Base-by-base conservation (phyloP, 2,888 invertebrate genomes). In the Cenopis cana region DNA sequence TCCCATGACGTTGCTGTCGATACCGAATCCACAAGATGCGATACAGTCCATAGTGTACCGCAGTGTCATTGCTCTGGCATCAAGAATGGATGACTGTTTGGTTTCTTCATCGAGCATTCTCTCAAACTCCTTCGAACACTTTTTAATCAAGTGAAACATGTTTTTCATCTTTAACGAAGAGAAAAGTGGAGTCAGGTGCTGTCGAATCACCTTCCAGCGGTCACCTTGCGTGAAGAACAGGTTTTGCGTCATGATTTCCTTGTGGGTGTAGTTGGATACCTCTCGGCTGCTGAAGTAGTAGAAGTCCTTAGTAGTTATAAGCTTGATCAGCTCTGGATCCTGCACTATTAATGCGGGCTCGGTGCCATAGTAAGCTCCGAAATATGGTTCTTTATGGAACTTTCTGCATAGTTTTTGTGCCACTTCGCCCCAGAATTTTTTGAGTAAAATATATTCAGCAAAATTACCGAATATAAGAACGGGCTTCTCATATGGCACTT, bases 111-210 rank as follows among this genome's bases (percentile, higher is more conserved):
- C 66, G n/a, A 77, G 49, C 20, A 76, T 9, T 0, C 73, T 54
- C 36, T 77, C 77, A 9, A 79, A 76, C 0, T 18, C 50, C 8
- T 71, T 56, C 5, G 73, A 50, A 59, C 78, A 78, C 55, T 76
- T 74, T 14, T 77, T 75, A 20, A 81, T 77, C n/a, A 80, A 64
- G 57, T 74, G 72, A 60, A 79, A 81, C 79, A 81, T 81, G 33
- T 72, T 76, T 65, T 73, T 76, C 74, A 75, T 73, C 59, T 69
- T 75, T 0, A 76, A 72, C 1, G 76, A 74, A 0, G 80, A 73
- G 36, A 77, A 79, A 1, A 78, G 66, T 0, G 80, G 77, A 8
- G 76, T 79, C 18, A 80, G 18, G 52, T 75, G 77, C 56, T 79
- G 79, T 8, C 79, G 72, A 5, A 78, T 49, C 0, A 78, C 69